Conservation (phyloP, 1,140 invertebrate species). For the Lordiphosa stackelbergi region DNA sequence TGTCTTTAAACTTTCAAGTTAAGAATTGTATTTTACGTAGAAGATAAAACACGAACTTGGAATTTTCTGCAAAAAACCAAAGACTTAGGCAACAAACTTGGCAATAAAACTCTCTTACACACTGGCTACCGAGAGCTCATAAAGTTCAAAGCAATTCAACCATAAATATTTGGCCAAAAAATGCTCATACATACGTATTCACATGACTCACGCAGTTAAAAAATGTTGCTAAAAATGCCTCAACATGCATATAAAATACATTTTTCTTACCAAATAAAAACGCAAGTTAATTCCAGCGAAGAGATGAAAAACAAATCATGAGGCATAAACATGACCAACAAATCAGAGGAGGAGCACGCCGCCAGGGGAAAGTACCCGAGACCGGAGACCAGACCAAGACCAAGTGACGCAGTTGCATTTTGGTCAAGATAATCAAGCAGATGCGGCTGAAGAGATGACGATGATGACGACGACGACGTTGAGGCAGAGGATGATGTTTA, state of each 20-base stretch:
- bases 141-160: conserved; percentile 11
- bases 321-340: conserved; percentile 52
- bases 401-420: conserved; percentile 64
- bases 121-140: conserved; percentile 5
- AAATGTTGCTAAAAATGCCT: conserved; percentile 19
- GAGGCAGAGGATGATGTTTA: conserved; percentile 49
- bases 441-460: conserved; percentile 24
- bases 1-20: too few species aligned
- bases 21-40: too few species aligned
- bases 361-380: conserved; percentile 24
- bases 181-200: conserved; percentile 2
- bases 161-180: conserved; percentile 5
- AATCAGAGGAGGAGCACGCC: conserved; percentile 10
- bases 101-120: conserved; percentile 26
- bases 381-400: conserved; percentile 11
- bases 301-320: conserved; percentile 61
- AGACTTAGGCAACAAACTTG: conserved; percentile 67
- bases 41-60: too few species aligned
- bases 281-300: conserved; percentile 55
- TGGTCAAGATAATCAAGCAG: conserved; percentile 46
- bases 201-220: conserved; percentile 43
- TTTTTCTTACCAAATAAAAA: conserved; percentile 42
- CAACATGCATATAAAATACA: conserved; percentile 41
- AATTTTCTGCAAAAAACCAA: conserved; percentile 24
- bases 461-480: conserved; percentile 40